Percentiles rank a stretch among this genome's conserved stretches.
Evolutionary conservation across 2,888 invertebrate genomes (phyloP).

Genomic region (Seladonia tumulorum): DNA sequence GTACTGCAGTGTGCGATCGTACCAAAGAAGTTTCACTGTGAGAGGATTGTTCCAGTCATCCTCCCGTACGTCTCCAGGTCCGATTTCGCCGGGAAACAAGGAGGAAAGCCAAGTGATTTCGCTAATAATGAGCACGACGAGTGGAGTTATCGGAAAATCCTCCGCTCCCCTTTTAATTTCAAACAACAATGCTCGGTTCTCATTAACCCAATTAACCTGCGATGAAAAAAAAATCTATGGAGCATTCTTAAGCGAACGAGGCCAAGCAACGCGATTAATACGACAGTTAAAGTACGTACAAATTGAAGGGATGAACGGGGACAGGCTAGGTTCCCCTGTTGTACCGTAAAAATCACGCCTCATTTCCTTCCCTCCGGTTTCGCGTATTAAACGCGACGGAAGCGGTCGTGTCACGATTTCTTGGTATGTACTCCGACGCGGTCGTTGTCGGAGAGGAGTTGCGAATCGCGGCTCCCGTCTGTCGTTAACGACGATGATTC

Average conservation of each 20-base stretch:
- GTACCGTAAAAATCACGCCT: conserved; percentile 25
- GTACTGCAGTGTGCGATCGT: background rate
- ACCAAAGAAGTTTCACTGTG: conserved; percentile 66
- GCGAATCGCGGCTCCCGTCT: conserved; percentile 28
- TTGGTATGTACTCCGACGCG: background rate
- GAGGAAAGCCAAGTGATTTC: conserved; percentile 18
- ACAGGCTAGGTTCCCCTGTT: conserved; percentile 21
- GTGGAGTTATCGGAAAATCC: background rate
- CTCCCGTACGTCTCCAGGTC: conserved; percentile 13
- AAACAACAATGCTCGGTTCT: background rate
- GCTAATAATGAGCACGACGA: conserved; percentile 8
- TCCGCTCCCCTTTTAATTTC: background rate
- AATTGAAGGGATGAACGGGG: background rate
- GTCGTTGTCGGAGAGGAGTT: conserved; percentile 12
- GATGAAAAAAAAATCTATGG: conserved; percentile 13
- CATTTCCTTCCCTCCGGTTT: conserved; percentile 20
- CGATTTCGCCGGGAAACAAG: background rate
- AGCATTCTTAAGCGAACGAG: background rate
- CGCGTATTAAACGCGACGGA: conserved; percentile 23
- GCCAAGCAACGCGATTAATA: background rate
- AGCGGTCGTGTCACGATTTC: conserved; percentile 27
- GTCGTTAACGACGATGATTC: conserved; percentile 51
- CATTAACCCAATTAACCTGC: background rate
- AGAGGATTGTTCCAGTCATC: conserved; percentile 71
- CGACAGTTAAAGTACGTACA: background rate